phyloP scores from a whole-genome alignment of 1,140 invertebrate species.

The Heliothis subflexa region DNA sequence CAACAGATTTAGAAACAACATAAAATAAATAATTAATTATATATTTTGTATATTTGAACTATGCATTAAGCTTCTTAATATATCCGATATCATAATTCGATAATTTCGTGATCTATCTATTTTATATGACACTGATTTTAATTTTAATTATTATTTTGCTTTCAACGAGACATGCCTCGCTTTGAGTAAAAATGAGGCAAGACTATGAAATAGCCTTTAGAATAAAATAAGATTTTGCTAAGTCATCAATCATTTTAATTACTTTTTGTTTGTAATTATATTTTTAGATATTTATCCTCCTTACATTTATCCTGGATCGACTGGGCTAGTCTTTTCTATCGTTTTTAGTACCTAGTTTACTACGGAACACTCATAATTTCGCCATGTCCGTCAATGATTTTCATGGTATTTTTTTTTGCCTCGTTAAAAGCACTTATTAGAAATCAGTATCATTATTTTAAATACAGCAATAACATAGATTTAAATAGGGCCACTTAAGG shows the following conservation, averaged over 20 bases:
- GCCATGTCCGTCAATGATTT: too few species aligned
- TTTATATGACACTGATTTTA: constrained; percentile 11
- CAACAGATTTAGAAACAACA: neutral
- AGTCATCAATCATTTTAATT: too few species aligned
- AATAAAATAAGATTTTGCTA: neutral
- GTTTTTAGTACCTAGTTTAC: too few species aligned
- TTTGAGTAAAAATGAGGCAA: neutral
- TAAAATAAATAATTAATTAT: constrained; percentile 21
- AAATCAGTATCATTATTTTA: constrained; percentile 25
- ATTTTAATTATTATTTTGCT: constrained; percentile 29
- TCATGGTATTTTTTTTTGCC: neutral
- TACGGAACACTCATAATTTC: too few species aligned
- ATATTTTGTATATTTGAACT: constrained; percentile 45
- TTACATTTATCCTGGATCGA: too few species aligned
- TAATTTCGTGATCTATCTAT: constrained; percentile 45
- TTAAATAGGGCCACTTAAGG: constrained; percentile 3
- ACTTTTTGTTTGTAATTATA: too few species aligned
- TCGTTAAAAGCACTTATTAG: constrained; percentile 5
- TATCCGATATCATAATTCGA: constrained; percentile 50
- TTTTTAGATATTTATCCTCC: too few species aligned
- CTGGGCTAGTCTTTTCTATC: neutral
- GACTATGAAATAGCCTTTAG: too few species aligned
- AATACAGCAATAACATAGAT: constrained; percentile 40
- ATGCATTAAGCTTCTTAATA: constrained; percentile 48
- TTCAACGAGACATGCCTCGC: neutral